Evolutionary conservation across 2,113 vertebrate genomes (phyloP).

Genomic region (Prionailurus viverrinus): DNA sequence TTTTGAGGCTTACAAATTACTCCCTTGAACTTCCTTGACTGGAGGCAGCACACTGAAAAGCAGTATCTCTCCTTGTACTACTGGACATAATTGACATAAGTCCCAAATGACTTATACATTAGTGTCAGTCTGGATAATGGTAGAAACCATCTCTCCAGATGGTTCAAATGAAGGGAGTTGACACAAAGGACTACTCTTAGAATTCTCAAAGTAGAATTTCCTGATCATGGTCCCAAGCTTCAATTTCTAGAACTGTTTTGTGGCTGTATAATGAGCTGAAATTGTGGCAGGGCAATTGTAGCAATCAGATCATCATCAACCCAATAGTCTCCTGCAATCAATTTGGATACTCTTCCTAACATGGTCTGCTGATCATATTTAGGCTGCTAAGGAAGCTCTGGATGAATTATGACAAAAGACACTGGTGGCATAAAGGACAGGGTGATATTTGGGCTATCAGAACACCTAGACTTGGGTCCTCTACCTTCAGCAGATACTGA

Average conservation of each 20-base stretch:
- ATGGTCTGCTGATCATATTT: not conserved
- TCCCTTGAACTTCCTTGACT: not conserved
- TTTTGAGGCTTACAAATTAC: not conserved
- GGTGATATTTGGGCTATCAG: not conserved
- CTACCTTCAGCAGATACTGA: not conserved
- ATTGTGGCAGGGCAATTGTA: not conserved
- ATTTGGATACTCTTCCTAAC: not conserved
- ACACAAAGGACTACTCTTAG: not conserved
- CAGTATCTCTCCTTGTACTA: not conserved
- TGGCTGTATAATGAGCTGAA: not conserved
- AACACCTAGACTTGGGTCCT: not conserved
- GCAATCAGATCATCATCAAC: not conserved
- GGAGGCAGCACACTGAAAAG: not conserved
- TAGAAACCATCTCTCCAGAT: not conserved
- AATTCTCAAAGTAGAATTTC: not conserved
- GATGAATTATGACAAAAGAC: not conserved
- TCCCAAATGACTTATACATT: not conserved
- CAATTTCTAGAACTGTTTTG: not conserved
- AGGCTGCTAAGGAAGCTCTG: not conserved
- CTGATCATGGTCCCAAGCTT: not conserved
- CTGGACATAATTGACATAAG: not conserved
- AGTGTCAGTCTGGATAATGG: not conserved
- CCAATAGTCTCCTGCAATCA: not conserved
- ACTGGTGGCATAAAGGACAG: not conserved
- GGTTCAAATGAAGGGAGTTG: conserved; percentile 17